A percentile compares a stretch with the other conserved stretches of the same genome.
These are phyloP conservation scores for Pseudomyrmex pallidus DNA, from an alignment of 1,140 invertebrate genomes.

Conservation along the genomic window DNA sequence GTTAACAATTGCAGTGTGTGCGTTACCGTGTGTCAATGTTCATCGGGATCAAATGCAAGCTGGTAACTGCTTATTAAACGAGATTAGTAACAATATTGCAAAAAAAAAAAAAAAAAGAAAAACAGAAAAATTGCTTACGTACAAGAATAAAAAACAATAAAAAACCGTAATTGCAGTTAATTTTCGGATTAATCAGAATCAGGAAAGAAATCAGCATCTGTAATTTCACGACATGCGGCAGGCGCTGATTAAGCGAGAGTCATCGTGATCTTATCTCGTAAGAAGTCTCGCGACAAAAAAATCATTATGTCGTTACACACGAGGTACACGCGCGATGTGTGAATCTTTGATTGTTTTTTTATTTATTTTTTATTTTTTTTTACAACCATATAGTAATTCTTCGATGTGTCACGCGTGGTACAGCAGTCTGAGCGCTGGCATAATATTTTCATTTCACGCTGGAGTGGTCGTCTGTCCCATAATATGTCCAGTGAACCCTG, in stretches of 20 bases:
- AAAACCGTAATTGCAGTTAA: too few relatives aligned
- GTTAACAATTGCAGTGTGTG: conserved; percentile 43
- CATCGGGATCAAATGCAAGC: conserved; percentile 22
- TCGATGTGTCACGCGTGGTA: conserved; percentile 61
- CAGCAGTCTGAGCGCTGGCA: conserved; percentile 66
- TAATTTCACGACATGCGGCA: too few relatives aligned
- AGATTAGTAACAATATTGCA: conserved; percentile 43
- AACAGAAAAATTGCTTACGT: background rate
- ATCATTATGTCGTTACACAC: conserved; percentile 3
- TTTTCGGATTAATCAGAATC: too few relatives aligned
- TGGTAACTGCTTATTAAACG: conserved; percentile 32
- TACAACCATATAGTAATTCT: conserved; percentile 51
- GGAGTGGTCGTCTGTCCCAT: conserved; percentile 76
- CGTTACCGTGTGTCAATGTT: conserved; percentile 28
- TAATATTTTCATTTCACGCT: conserved; percentile 82
- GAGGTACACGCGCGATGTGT: background rate
- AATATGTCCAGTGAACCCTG: conserved; percentile 73
- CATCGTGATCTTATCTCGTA: conserved; percentile 9
- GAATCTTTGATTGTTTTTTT: conserved; percentile 1
- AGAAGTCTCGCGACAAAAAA: conserved; percentile 12
- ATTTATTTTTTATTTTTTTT: background rate
- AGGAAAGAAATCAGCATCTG: too few relatives aligned
- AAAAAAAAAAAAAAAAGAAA: background rate
- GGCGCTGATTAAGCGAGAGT: conserved; percentile 9
- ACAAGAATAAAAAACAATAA: too few relatives aligned